These are phyloP conservation scores for Triops cancriformis DNA, from an alignment of 1,140 invertebrate species.

Conservation along the genomic window DNA sequence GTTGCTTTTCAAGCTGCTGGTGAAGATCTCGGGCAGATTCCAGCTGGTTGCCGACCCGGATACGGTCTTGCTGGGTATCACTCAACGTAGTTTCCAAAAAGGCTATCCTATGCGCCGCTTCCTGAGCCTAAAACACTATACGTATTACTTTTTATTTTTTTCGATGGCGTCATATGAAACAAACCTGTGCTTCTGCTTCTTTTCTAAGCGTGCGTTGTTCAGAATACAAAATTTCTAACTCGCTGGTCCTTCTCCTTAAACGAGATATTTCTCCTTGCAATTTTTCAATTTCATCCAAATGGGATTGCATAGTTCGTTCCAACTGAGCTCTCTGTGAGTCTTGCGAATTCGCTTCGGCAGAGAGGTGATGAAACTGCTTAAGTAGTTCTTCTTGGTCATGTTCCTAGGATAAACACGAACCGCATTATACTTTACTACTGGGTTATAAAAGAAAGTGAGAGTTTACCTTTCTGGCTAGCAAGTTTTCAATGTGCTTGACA, in stretches of 20 bases:
- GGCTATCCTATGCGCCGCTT: conserved; percentile 16
- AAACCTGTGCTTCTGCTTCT: conserved; percentile 21
- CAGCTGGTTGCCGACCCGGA: conserved; percentile 22
- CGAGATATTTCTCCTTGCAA: conserved; percentile 22
- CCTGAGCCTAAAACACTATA: conserved; percentile 15
- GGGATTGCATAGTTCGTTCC: conserved; percentile 19
- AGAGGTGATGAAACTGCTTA: conserved; percentile 24
- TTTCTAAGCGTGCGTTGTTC: conserved; percentile 18
- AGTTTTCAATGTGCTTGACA: conserved; percentile 20
- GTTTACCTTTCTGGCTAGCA: conserved; percentile 23
- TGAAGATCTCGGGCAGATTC: conserved; percentile 18
- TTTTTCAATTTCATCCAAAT: conserved; percentile 14
- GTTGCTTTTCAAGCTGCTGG: conserved; percentile 22
- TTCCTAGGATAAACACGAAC: neutral
- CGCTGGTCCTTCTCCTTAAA: conserved; percentile 14
- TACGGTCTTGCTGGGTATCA: conserved; percentile 19
- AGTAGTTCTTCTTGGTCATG: conserved; percentile 23
- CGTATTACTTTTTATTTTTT: too few species aligned
- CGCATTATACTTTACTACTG: neutral
- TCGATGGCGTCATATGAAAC: neutral
- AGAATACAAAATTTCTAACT: conserved; percentile 23
- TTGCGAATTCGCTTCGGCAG: conserved; percentile 17
- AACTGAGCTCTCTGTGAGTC: conserved; percentile 21
- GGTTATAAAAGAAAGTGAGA: neutral
- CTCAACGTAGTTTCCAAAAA: conserved; percentile 21